Evolutionary conservation across 2,113 vertebrate genomes (phyloP).

Genomic region (Cyprinodon brontotheroides): DNA sequence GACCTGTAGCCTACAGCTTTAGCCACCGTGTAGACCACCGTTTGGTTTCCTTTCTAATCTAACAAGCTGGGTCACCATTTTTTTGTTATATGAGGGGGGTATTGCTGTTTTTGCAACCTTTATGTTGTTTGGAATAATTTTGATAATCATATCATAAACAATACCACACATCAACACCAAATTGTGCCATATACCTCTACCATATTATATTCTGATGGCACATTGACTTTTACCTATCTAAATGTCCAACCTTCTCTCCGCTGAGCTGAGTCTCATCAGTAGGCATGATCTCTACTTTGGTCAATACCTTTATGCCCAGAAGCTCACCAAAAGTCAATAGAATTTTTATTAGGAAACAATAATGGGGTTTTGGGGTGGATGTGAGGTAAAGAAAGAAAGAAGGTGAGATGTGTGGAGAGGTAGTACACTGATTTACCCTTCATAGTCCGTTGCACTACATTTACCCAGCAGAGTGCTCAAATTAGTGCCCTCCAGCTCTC

Average conservation of each 20-base stretch:
- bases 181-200: neutral
- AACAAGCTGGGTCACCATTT: too few relatives aligned
- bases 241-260: slow-evolving; percentile 36
- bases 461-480: slow-evolving; percentile 82
- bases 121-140: slow-evolving; percentile 2
- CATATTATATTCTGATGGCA: slow-evolving; percentile 28
- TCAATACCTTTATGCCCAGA: slow-evolving; percentile 66
- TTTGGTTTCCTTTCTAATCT: too few relatives aligned
- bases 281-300: slow-evolving; percentile 49
- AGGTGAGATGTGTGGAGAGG: slow-evolving; percentile 63
- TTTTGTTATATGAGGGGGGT: too few relatives aligned
- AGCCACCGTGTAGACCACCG: too few relatives aligned
- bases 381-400: slow-evolving; percentile 42
- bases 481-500: slow-evolving; percentile 82
- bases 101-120: neutral
- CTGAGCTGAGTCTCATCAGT: slow-evolving; percentile 56
- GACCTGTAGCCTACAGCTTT: too few relatives aligned
- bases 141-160: slow-evolving; percentile 1
- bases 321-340: slow-evolving; percentile 66
- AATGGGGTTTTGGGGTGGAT: slow-evolving; percentile 41
- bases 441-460: slow-evolving; percentile 83
- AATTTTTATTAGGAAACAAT: slow-evolving; percentile 76
- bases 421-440: slow-evolving; percentile 82
- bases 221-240: slow-evolving; percentile 5
- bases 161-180: neutral